Base-by-base conservation (phyloP, 64 coral and sea anemone species). In the Hydrozoanthus tunicans region DNA sequence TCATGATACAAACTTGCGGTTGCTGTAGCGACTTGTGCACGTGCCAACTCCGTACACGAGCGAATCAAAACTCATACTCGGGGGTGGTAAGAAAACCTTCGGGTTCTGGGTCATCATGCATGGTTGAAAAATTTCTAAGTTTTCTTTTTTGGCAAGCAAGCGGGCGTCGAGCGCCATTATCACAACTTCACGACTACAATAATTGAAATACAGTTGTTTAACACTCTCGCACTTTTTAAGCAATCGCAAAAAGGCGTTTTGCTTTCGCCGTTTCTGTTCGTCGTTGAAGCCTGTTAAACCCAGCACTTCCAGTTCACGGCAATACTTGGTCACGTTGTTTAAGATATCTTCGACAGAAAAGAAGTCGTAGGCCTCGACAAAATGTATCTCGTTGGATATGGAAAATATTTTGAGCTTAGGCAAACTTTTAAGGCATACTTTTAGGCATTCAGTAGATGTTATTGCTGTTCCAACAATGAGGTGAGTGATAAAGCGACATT, bases 231-330 rank as follows among this genome's bases (percentile, higher is more conserved):
- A 60, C 25, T 59, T 88, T 43, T 88, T 88, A 10, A 88, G 74
- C 55, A 88, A 74, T 5, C 84, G 68, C 67, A 53, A 74, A 61
- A 88, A 88, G 9, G 84, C 84, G 70, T 88, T 88, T 88, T 73
- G 73, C 84, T 88, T 88, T 27, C 84, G 84, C 56, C 84, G 84
- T 74, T 88, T 88, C 56, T 88, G 84, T 12, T 88, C 84, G 68
- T 88, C 84, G 23, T 53, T 23, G 25, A 88, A 88, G 15, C 43
- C 56, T 27, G 54, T 14, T 17, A 88, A 51, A 7, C 84, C 84
- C 27, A 88, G 51, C 23, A 88, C 56, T 88, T 88, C 84, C 56
- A 88, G 68, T 58, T 88, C 69, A 20, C 74, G 54, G 25, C 84
- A 88, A 54, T 88, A 61, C 56, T 73, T 74, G 0, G 84, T 88